Conservation (phyloP, 2,113 vertebrate species). For the Pseudopodoces humilis region DNA sequence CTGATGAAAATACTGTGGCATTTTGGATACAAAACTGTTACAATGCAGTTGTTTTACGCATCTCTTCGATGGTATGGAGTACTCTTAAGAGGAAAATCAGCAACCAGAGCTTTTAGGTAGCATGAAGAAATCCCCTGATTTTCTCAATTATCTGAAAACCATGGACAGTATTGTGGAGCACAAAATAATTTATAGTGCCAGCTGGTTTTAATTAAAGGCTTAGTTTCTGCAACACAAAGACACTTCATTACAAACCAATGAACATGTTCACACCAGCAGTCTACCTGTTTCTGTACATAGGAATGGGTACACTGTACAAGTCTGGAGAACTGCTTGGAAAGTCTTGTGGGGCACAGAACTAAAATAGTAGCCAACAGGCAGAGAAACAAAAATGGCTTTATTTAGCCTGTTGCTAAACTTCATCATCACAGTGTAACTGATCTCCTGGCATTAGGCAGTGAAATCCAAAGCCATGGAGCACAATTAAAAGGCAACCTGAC, state of each 20-base stretch:
- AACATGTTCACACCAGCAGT: not conserved
- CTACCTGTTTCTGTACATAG: not conserved
- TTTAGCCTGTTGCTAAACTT: constrained; percentile 32
- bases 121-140: not conserved
- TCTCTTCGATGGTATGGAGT: not conserved
- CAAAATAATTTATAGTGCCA: not conserved
- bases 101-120: not conserved
- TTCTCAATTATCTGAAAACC: not conserved
- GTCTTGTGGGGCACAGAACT: not conserved
- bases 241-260: not conserved
- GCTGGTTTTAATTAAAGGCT: constrained; percentile 43
- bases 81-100: not conserved
- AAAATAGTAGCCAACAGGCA: not conserved
- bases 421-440: constrained; percentile 35
- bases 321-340: not conserved
- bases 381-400: constrained; percentile 33
- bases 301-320: not conserved
- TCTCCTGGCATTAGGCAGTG: constrained; percentile 45
- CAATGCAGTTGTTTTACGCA: not conserved
- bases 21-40: not conserved
- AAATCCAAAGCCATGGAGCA: constrained; percentile 10
- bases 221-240: not conserved
- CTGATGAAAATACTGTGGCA: not conserved
- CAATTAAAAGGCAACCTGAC: constrained; percentile 55
- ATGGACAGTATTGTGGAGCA: not conserved